Evolutionary conservation across 2,888 invertebrate species (phyloP).

Genomic region (Epirrhoe tristata): DNA sequence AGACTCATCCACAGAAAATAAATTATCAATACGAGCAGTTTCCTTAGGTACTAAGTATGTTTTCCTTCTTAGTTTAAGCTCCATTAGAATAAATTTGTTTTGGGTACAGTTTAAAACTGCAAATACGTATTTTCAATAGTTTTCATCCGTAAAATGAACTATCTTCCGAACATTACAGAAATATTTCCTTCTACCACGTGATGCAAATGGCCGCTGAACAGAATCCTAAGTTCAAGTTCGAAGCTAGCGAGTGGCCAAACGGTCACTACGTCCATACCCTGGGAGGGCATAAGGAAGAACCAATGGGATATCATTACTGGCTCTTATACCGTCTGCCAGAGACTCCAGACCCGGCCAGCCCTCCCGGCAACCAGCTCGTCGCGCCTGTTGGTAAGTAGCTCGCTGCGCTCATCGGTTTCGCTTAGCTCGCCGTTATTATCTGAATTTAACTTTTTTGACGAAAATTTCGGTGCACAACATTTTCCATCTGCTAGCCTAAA

Average conservation of each 20-base stretch:
- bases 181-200: constrained; percentile 88
- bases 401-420: neutral
- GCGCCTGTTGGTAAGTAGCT: constrained; percentile 91
- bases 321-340: constrained; percentile 93
- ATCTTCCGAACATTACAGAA: constrained; percentile 63
- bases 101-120: too few species aligned
- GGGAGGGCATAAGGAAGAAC: constrained; percentile 91
- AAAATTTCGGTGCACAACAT: too few species aligned
- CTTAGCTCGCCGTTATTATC: neutral
- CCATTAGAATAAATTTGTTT: too few species aligned
- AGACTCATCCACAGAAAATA: too few species aligned
- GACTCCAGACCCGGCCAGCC: constrained; percentile 91
- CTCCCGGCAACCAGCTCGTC: constrained; percentile 94
- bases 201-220: constrained; percentile 94
- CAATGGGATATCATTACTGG: constrained; percentile 96
- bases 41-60: too few species aligned
- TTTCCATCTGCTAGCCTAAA: too few species aligned
- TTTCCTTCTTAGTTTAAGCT: too few species aligned
- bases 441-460: too few species aligned
- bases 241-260: constrained; percentile 96
- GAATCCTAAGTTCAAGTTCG: constrained; percentile 90
- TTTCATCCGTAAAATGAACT: neutral
- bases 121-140: too few species aligned
- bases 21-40: too few species aligned
- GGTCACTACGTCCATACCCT: constrained; percentile 96